Percentiles rank a stretch among this genome's conserved stretches.
Evolutionary conservation across 2,888 invertebrate species (phyloP).

Genomic region (Bruchidius siliquastri): DNA sequence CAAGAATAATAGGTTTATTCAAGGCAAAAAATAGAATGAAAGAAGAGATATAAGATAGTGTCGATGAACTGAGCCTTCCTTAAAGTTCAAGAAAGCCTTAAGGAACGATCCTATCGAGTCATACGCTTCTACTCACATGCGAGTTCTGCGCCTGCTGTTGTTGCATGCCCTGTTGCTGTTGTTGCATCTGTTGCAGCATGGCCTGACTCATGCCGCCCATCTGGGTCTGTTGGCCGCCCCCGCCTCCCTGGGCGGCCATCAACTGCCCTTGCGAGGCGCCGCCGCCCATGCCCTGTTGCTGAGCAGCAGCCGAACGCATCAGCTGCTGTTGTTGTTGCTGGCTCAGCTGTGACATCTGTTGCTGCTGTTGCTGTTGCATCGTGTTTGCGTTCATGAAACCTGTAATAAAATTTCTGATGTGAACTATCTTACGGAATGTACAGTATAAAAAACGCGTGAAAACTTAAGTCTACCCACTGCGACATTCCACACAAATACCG

Average conservation of each 20-base stretch:
- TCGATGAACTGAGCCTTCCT: too few species aligned
- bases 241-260: slow-evolving; percentile 38
- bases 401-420: neutral
- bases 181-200: slow-evolving; percentile 52
- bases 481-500: too few species aligned
- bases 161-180: slow-evolving; percentile 51
- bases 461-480: too few species aligned
- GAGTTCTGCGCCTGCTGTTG: slow-evolving; percentile 39
- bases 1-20: slow-evolving; percentile 21
- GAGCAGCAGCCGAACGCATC: slow-evolving; percentile 4
- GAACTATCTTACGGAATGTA: too few species aligned
- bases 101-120: too few species aligned
- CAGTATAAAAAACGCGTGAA: too few species aligned
- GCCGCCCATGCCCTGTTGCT: slow-evolving; percentile 20
- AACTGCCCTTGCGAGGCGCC: slow-evolving; percentile 32
- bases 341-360: neutral
- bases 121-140: too few species aligned
- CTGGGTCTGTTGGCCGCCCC: slow-evolving; percentile 39
- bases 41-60: too few species aligned
- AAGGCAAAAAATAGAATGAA: too few species aligned
- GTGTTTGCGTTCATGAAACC: slow-evolving; percentile 30
- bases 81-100: too few species aligned
- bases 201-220: slow-evolving; percentile 50
- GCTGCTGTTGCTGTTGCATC: slow-evolving; percentile 44
- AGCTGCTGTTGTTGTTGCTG: slow-evolving; percentile 24